A percentile compares a stretch with the other conserved stretches of the same genome.
Conservation (phyloP, 2,888 invertebrate genomes). For the Temnothorax unifasciatus region DNA sequence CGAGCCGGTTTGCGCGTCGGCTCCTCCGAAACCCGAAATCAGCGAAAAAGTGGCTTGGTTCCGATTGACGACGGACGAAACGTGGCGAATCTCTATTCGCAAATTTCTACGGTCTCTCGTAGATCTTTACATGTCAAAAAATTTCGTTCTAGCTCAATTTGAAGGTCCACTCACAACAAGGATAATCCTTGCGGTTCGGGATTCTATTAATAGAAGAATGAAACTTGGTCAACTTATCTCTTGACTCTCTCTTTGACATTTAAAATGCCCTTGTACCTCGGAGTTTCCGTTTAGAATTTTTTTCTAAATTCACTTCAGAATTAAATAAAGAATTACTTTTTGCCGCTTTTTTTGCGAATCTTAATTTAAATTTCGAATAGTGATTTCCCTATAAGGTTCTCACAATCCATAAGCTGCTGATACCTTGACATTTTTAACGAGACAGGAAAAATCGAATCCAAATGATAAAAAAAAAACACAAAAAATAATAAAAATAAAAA, state of each 20-base stretch:
- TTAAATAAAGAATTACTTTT: no score
- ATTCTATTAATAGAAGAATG: no score
- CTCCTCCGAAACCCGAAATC: neutral
- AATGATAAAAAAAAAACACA: no score
- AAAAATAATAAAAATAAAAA: neutral
- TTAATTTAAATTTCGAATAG: no score
- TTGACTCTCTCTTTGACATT: neutral
- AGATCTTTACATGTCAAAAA: neutral
- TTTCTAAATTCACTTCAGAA: no score
- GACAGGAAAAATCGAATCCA: no score
- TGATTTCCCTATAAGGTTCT: no score
- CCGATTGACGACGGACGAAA: neutral
- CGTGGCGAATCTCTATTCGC: neutral
- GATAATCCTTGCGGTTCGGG: neutral
- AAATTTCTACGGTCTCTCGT: neutral
- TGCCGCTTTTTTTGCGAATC: no score
- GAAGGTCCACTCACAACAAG: neutral
- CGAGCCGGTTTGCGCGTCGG: conserved; percentile 43
- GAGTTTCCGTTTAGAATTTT: neutral
- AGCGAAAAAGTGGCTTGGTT: neutral
- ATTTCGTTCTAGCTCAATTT: neutral
- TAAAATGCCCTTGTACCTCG: neutral
- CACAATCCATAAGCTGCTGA: no score
- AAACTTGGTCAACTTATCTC: neutral
- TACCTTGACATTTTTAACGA: no score